These are phyloP conservation scores for Fulica atra DNA, from an alignment of 2,113 vertebrate species.

Conservation along the genomic window DNA sequence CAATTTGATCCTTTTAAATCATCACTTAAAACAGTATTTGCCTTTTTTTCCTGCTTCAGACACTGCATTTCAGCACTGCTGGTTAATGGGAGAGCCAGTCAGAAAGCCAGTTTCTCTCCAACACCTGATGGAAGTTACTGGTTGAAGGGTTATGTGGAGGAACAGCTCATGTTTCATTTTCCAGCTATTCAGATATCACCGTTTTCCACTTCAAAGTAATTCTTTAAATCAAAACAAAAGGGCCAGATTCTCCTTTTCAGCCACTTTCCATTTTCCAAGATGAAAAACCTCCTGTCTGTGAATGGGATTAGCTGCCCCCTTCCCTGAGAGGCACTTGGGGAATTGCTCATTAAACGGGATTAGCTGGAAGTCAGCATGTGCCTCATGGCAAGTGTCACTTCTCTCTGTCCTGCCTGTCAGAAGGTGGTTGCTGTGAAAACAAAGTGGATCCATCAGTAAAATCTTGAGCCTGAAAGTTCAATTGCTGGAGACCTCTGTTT, in stretches of 20 bases:
- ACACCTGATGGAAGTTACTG: background rate
- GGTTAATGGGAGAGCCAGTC: background rate
- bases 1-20: background rate
- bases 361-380: background rate
- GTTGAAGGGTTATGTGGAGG: background rate
- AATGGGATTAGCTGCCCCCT: slow-evolving; percentile 12
- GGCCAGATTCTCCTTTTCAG: background rate
- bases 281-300: background rate
- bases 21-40: background rate
- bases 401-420: background rate
- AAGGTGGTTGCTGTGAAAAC: background rate
- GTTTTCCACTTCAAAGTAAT: background rate
- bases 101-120: background rate
- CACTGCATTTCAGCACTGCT: background rate
- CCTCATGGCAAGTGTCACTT: background rate
- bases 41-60: background rate
- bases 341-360: background rate
- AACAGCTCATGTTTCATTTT: background rate
- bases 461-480: background rate
- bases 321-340: background rate
- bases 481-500: background rate
- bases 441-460: background rate
- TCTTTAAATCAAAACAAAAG: background rate
- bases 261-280: background rate
- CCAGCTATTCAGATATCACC: background rate